Evolutionary conservation across 2,888 invertebrate species (phyloP).

Genomic region (Salpingus planirostris): DNA sequence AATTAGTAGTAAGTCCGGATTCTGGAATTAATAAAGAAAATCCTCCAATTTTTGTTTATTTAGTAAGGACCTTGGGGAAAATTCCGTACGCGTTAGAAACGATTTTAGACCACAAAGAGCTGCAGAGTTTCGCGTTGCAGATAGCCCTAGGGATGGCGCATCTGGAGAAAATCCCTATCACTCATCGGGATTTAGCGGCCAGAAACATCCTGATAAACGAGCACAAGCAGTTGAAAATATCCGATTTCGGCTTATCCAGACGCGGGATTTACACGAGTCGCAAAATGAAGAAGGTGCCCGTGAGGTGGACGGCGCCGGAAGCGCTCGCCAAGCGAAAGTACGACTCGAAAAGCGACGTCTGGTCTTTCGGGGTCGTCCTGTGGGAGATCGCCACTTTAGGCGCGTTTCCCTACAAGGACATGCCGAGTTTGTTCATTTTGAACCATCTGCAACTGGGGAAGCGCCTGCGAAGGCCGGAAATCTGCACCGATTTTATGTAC

Average conservation of each 20-base stretch:
- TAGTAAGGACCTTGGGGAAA: too few species aligned
- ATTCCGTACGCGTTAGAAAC: slow-evolving; percentile 19
- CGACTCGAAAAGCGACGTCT: slow-evolving; percentile 71
- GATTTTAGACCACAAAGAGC: slow-evolving; percentile 38
- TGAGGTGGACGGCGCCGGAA: slow-evolving; percentile 75
- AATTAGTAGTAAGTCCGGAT: too few species aligned
- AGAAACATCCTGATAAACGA: slow-evolving; percentile 70
- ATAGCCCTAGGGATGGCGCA: slow-evolving; percentile 75
- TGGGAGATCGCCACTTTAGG: slow-evolving; percentile 72
- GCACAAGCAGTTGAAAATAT: slow-evolving; percentile 64
- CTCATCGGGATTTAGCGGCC: slow-evolving; percentile 72
- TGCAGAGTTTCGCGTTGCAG: slow-evolving; percentile 68
- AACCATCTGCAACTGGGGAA: slow-evolving; percentile 44
- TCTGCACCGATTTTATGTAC: slow-evolving; percentile 60
- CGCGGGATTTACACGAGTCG: slow-evolving; percentile 61
- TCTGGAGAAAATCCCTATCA: slow-evolving; percentile 59
- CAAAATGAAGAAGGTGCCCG: slow-evolving; percentile 52
- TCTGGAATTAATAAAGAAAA: not conserved
- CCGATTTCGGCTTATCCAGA: slow-evolving; percentile 74
- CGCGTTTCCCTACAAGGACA: slow-evolving; percentile 67
- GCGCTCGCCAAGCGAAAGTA: slow-evolving; percentile 63
- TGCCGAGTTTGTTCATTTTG: slow-evolving; percentile 55
- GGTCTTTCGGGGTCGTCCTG: too few species aligned
- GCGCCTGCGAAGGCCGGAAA: slow-evolving; percentile 60
- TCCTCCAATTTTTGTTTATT: too few species aligned